Percentiles rank a stretch among this genome's conserved stretches.
These are phyloP conservation scores for Drosophila pandora DNA, from an alignment of 1,140 invertebrate species.

Conservation along the genomic window DNA sequence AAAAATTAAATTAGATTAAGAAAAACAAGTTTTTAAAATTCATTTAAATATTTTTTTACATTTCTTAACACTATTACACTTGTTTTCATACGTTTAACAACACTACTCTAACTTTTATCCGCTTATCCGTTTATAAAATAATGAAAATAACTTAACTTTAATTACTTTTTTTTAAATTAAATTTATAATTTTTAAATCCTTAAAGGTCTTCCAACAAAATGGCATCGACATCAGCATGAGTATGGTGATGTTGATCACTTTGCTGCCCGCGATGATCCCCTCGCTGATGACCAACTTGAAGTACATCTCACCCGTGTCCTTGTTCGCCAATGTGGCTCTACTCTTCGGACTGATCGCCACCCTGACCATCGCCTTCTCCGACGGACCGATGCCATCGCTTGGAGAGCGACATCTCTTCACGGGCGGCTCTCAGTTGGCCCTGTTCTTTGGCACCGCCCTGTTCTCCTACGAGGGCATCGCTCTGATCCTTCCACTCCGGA, in stretches of 20 bases:
- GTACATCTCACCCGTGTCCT: constrained; percentile 89
- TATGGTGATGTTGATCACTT: constrained; percentile 88
- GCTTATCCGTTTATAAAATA: no score
- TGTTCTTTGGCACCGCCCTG: constrained; percentile 91
- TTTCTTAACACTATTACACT: no score
- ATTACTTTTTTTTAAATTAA: no score
- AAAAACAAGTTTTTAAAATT: not conserved
- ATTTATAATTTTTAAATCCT: no score
- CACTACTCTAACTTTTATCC: no score
- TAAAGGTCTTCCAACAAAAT: constrained; percentile 87
- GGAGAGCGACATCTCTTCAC: constrained; percentile 85
- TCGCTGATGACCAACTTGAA: constrained; percentile 91
- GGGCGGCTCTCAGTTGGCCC: constrained; percentile 85
- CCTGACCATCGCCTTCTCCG: constrained; percentile 88
- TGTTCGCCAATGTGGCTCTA: constrained; percentile 88
- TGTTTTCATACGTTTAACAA: not conserved
- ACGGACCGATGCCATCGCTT: constrained; percentile 87
- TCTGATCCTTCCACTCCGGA: constrained; percentile 93
- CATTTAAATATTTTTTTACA: not conserved
- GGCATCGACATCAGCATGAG: constrained; percentile 86
- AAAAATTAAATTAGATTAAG: not conserved
- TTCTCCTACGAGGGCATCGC: constrained; percentile 93
- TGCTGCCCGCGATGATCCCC: constrained; percentile 89
- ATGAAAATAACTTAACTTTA: no score
- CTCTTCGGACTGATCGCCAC: constrained; percentile 87